Conservation (phyloP, 2,888 invertebrate genomes). For the Flexamia atlantica region DNA sequence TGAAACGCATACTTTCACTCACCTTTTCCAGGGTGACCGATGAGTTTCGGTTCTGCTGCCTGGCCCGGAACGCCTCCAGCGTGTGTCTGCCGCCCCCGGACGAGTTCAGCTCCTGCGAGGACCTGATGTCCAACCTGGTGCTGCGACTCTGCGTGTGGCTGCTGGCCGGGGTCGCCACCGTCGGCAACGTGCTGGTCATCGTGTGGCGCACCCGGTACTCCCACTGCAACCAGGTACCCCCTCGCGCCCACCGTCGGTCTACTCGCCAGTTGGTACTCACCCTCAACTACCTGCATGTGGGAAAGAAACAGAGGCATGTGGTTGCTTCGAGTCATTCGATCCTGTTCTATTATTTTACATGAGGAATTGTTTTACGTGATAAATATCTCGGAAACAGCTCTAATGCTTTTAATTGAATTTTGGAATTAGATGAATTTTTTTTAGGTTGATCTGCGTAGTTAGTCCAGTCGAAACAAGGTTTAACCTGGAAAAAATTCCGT, state of each 20-base stretch:
- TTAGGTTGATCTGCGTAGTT: no score
- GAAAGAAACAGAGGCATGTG: not conserved
- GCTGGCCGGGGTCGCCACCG: conserved; percentile 73
- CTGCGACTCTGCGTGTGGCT: conserved; percentile 74
- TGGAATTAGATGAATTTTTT: no score
- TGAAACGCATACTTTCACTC: no score
- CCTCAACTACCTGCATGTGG: not conserved
- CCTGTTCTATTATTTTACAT: no score
- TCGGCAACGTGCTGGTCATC: conserved; percentile 74
- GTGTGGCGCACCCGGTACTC: conserved; percentile 74
- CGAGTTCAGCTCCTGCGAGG: conserved; percentile 74
- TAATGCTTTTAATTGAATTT: no score
- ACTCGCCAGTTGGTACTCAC: conserved; percentile 41
- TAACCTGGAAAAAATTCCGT: no score
- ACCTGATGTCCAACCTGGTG: conserved; percentile 74
- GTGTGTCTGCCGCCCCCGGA: conserved; percentile 73
- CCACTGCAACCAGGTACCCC: conserved; percentile 74
- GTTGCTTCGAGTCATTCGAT: no score
- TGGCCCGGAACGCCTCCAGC: conserved; percentile 67
- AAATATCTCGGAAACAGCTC: no score
- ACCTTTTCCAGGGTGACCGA: conserved; percentile 70
- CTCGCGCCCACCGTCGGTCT: not conserved
- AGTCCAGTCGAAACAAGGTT: no score
- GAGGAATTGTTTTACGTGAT: no score
- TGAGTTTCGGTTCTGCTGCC: conserved; percentile 72